A percentile compares a stretch with the other conserved stretches of the same genome.
Evolutionary conservation across 1,140 invertebrate genomes (phyloP).

Genomic region (Batillaria attramentaria): DNA sequence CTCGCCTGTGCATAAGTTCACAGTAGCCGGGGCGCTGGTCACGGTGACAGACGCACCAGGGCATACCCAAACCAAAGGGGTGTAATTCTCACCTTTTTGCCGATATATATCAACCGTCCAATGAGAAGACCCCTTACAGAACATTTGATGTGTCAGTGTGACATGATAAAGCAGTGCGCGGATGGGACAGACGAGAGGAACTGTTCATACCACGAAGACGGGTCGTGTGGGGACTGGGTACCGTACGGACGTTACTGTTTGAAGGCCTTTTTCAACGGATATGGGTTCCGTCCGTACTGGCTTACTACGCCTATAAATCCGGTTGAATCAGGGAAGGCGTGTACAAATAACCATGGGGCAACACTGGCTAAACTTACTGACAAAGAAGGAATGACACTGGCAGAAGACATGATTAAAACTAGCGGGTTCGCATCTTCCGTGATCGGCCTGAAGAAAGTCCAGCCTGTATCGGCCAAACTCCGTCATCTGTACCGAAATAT

Average conservation of each 20-base stretch:
- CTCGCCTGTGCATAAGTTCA: too few species aligned
- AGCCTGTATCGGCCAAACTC: background rate
- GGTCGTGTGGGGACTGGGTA: slow-evolving; percentile 20
- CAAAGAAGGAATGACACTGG: background rate
- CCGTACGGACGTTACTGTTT: background rate
- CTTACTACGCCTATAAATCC: background rate
- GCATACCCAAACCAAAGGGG: too few species aligned
- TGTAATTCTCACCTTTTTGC: too few species aligned
- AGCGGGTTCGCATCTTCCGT: background rate
- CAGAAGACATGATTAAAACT: background rate
- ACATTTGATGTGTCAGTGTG: too few species aligned
- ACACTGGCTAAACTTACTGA: background rate
- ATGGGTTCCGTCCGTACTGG: background rate
- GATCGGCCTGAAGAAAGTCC: background rate
- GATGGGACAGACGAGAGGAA: background rate
- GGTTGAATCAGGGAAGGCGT: background rate
- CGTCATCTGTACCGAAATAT: background rate
- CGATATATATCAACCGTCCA: too few species aligned
- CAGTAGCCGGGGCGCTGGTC: too few species aligned
- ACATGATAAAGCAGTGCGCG: slow-evolving; percentile 4
- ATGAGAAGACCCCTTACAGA: too few species aligned
- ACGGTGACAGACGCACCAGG: too few species aligned
- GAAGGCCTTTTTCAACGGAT: background rate
- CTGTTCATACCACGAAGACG: background rate
- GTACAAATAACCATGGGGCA: background rate